These are phyloP conservation scores for Drosophila insularis DNA, from an alignment of 1,140 invertebrate species.

Conservation along the genomic window DNA sequence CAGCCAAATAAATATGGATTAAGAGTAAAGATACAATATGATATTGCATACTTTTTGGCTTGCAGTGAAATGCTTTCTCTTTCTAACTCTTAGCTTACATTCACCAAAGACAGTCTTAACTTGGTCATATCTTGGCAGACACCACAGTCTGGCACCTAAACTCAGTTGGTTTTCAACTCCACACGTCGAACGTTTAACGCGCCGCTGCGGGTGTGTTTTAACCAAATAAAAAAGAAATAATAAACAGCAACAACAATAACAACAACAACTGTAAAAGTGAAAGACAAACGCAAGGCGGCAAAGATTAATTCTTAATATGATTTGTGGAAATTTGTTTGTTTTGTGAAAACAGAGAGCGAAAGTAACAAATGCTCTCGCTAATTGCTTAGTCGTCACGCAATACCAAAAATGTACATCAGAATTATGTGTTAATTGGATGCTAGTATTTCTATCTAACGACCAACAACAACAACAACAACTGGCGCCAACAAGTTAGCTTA, in stretches of 20 bases:
- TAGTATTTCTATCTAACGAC: background rate
- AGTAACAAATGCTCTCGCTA: constrained; percentile 41
- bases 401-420: constrained; percentile 33
- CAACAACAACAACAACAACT: background rate
- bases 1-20: no score
- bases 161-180: constrained; percentile 64
- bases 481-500: background rate
- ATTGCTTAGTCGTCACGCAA: constrained; percentile 57
- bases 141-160: constrained; percentile 18
- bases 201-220: constrained; percentile 28
- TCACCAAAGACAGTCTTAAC: constrained; percentile 49
- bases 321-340: constrained; percentile 43
- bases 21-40: no score
- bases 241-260: background rate
- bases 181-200: constrained; percentile 58
- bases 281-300: constrained; percentile 44
- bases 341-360: constrained; percentile 61
- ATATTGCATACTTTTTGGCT: constrained; percentile 43
- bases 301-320: constrained; percentile 67
- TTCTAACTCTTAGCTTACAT: background rate
- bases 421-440: constrained; percentile 46
- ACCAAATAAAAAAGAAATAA: constrained; percentile 2
- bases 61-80: background rate
- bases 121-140: constrained; percentile 52
- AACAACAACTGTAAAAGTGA: constrained; percentile 63